A percentile compares a stretch with the other conserved stretches of the same genome.
Conservation (phyloP, 2,797 vertebrate species). For the Propithecus perrieri region DNA sequence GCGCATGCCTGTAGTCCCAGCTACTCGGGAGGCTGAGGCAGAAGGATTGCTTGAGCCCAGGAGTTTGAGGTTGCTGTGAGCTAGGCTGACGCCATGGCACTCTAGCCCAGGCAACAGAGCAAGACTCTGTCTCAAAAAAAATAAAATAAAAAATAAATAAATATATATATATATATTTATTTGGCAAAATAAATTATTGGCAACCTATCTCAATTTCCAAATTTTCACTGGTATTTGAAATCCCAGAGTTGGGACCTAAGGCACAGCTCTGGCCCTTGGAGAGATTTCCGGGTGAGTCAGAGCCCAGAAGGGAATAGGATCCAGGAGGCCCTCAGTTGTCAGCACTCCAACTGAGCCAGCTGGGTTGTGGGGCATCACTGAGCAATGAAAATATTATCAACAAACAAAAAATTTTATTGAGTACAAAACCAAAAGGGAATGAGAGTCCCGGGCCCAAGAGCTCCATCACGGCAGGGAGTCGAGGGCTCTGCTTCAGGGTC, state of each 20-base stretch:
- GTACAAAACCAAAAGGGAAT: not conserved
- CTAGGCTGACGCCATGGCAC: too few relatives aligned
- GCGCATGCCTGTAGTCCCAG: too few relatives aligned
- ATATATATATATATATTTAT: not conserved
- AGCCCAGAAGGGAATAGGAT: not conserved
- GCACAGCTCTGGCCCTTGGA: not conserved
- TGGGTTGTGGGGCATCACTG: not conserved
- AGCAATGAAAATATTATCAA: not conserved
- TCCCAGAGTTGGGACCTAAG: not conserved
- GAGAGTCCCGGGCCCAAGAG: not conserved
- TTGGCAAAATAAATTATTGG: not conserved
- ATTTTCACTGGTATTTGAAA: conserved; percentile 6
- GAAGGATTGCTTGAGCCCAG: too few relatives aligned
- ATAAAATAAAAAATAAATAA: too few relatives aligned
- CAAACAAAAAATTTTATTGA: conserved; percentile 49
- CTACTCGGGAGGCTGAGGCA: too few relatives aligned
- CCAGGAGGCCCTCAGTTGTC: not conserved
- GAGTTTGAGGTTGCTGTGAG: too few relatives aligned
- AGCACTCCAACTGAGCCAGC: not conserved
- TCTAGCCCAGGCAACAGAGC: too few relatives aligned
- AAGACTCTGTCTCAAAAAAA: too few relatives aligned
- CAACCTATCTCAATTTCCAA: not conserved
- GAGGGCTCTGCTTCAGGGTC: not conserved
- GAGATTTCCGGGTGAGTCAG: not conserved
- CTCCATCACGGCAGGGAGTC: accelerated